Evolutionary conservation across 2,888 invertebrate species (phyloP), one percentile per base, ranked within the genome.

Genomic region (Vanessa cardui): DNA sequence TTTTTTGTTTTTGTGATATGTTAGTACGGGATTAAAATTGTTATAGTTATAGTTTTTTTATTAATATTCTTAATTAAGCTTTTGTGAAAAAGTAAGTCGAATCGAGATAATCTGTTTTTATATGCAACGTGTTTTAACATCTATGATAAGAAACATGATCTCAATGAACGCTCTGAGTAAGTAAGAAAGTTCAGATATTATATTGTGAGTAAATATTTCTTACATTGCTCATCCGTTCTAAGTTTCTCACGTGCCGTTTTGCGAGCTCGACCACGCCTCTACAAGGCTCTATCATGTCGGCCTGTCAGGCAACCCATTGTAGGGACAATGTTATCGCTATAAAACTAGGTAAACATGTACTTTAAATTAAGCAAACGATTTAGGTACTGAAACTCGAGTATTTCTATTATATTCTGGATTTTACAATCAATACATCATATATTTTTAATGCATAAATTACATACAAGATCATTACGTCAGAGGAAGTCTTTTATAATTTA

Each of bases 261-360:
- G 64, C 54, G 74, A 31, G 77, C 80, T 80, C 78, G 66, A 82
- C 78, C 83, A 83, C 88, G 88, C 88, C 88, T 82, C 76, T 77
- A 74, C 80, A 72, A 78, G 81, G 76, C 52, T 80, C 80, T 80
- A 82, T 84, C 82, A 78, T 87, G 87, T 85, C 78, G 68, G 73
- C 73, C 85, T 86, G 86, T 85, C 87, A 83, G 79, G 75, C 58
- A n/a, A 58, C 45, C 60, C 65, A 74, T 71, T 70, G 65, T 73
- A 70, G 49, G 54, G 68, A 68, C 68, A 71, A 71, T 68, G 62
- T 67, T 62, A 68, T 64, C 63, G 64, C 61, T 62, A 59, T 58
- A 58, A 64, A 67, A 61, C 20, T 64, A 54, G 64, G 67, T 70
- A 68, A 70, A 70, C 61, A 67, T 46, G 49, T 47, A n/a, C 46